Conservation (phyloP, 2,888 invertebrate species). For the Coelinius sp. region DNA sequence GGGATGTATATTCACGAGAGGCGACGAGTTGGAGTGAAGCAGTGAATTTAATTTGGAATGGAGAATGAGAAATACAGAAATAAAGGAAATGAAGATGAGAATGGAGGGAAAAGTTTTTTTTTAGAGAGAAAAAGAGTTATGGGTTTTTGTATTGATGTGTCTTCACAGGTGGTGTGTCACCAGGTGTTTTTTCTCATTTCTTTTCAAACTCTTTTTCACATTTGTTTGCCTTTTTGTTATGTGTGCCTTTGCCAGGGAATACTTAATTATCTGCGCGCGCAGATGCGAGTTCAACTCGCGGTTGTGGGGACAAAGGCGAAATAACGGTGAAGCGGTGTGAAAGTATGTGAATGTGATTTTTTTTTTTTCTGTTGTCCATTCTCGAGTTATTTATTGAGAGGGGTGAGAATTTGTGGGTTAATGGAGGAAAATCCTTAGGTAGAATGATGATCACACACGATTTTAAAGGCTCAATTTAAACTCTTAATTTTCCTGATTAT, state of each 20-base stretch:
- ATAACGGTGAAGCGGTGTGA: constrained; percentile 21
- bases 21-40: background rate
- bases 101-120: background rate
- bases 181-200: background rate
- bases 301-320: constrained; percentile 16
- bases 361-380: background rate
- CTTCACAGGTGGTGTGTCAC: constrained; percentile 30
- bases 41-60: background rate
- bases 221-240: constrained; percentile 12
- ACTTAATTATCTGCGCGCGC: constrained; percentile 18
- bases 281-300: constrained; percentile 23
- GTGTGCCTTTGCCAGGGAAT: background rate
- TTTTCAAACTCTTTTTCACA: background rate
- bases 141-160: background rate
- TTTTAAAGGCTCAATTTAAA: background rate
- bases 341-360: constrained; percentile 18
- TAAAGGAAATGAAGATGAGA: background rate
- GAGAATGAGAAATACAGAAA: background rate
- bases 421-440: constrained; percentile 6
- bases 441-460: background rate
- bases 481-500: background rate
- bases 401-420: background rate
- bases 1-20: background rate
- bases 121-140: background rate
- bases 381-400: constrained; percentile 12